Conservation (phyloP, 2,888 invertebrate species). For the Axea sp. region DNA sequence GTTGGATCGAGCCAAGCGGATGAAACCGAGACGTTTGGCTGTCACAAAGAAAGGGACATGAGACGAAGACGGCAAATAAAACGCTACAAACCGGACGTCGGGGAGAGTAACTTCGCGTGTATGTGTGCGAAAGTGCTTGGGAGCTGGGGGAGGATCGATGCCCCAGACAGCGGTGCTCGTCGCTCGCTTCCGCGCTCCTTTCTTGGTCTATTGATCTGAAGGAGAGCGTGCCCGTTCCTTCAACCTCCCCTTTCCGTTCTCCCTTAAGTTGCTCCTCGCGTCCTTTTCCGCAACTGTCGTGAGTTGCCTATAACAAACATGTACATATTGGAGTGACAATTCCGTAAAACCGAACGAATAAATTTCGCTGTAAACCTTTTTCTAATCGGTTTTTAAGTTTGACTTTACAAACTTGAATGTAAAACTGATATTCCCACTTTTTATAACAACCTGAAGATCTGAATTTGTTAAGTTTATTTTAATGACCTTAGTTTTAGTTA, state of each 20-base stretch:
- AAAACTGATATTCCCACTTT: no score
- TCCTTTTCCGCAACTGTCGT: conserved; percentile 29
- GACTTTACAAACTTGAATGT: no score
- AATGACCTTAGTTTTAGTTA: no score
- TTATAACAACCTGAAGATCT: no score
- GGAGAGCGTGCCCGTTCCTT: conserved; percentile 40
- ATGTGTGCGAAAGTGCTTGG: conserved; percentile 21
- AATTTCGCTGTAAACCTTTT: conserved; percentile 7
- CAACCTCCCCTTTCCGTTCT: conserved; percentile 1
- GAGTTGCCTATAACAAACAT: conserved; percentile 25
- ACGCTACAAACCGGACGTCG: conserved; percentile 59
- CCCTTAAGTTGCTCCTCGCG: not conserved
- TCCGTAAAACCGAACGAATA: conserved; percentile 1
- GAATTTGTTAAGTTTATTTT: no score
- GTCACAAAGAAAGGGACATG: conserved; percentile 16
- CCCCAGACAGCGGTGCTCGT: conserved; percentile 69
- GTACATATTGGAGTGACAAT: conserved; percentile 12
- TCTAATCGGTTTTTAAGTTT: no score
- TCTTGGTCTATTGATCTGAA: conserved; percentile 70
- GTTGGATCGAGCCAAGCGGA: conserved; percentile 40
- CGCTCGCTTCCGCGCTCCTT: conserved; percentile 69
- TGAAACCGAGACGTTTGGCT: conserved; percentile 59
- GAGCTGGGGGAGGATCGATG: conserved; percentile 66
- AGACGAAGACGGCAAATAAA: conserved; percentile 62
- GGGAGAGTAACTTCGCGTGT: conserved; percentile 40